Percentiles rank a stretch among this genome's conserved stretches.
Evolutionary conservation across 2,797 vertebrate species (phyloP).

Genomic region (Allobates femoralis): DNA sequence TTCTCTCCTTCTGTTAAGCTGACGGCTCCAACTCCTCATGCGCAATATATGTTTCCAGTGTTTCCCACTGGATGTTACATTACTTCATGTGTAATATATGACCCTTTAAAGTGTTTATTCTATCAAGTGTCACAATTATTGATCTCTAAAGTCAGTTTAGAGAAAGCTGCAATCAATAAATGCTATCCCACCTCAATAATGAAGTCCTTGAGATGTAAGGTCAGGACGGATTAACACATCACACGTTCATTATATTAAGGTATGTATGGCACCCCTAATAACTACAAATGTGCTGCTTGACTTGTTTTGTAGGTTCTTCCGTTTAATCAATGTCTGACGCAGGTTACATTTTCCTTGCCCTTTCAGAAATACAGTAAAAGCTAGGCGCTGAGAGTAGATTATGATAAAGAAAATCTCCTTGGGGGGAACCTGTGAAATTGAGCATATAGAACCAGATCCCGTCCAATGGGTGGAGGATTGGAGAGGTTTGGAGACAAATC

Average conservation of each 20-base stretch:
- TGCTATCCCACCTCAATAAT: neutral
- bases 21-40: neutral
- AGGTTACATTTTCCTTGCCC: neutral
- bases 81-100: neutral
- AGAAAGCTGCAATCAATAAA: slow-evolving; percentile 16
- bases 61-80: neutral
- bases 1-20: neutral
- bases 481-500: no score
- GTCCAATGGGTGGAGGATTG: no score
- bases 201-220: slow-evolving; percentile 22
- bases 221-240: neutral
- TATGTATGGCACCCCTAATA: neutral
- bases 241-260: neutral
- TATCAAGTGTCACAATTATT: slow-evolving; percentile 16
- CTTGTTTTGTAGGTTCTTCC: neutral
- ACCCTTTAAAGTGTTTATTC: slow-evolving; percentile 18
- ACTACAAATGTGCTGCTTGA: neutral
- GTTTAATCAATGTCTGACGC: neutral
- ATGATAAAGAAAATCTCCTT: no score
- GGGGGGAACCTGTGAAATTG: no score
- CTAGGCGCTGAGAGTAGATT: neutral
- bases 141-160: neutral
- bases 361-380: neutral
- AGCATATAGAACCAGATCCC: no score
- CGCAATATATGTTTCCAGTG: neutral